These are phyloP conservation scores for Aphelenchoides fujianensis DNA, from an alignment of 1,140 invertebrate genomes.

Conservation along the genomic window DNA sequence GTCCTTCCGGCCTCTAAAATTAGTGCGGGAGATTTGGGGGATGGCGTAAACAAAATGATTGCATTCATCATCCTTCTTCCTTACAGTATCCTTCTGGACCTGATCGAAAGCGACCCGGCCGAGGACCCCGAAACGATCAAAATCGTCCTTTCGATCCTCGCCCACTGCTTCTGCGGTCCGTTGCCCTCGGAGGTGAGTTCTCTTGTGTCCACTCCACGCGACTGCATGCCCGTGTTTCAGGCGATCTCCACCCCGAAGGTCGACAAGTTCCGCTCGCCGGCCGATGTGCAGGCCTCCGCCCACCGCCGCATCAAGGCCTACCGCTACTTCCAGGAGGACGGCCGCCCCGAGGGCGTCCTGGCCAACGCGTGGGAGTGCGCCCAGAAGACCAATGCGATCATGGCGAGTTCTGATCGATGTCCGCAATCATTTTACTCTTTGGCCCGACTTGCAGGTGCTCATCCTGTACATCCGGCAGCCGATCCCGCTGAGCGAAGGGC, in stretches of 20 bases:
- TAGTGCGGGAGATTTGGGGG: too few relatives aligned
- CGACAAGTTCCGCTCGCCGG: neutral
- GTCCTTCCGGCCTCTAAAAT: too few relatives aligned
- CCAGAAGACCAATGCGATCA: slow-evolving; percentile 47
- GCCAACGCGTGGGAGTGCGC: slow-evolving; percentile 38
- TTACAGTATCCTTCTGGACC: slow-evolving; percentile 40
- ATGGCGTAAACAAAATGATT: neutral
- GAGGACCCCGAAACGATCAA: slow-evolving; percentile 38
- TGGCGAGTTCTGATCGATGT: slow-evolving; percentile 44
- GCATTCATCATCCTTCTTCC: slow-evolving; percentile 1
- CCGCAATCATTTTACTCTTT: neutral
- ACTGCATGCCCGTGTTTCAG: neutral
- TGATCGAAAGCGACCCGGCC: slow-evolving; percentile 25
- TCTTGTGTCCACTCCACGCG: neutral
- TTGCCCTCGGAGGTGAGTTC: neutral
- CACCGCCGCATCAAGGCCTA: neutral
- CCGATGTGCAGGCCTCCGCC: neutral
- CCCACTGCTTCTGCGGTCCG: slow-evolving; percentile 49
- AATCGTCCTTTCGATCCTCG: slow-evolving; percentile 35
- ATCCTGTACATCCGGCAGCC: neutral
- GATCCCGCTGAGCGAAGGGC: slow-evolving; percentile 85
- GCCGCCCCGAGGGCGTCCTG: slow-evolving; percentile 13
- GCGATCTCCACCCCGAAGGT: neutral
- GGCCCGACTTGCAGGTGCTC: slow-evolving; percentile 1
- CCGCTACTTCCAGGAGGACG: slow-evolving; percentile 7